Evolutionary conservation across 2,888 invertebrate genomes (phyloP), one percentile per base, ranked within the genome.

Genomic region (Spicauda simplicius): DNA sequence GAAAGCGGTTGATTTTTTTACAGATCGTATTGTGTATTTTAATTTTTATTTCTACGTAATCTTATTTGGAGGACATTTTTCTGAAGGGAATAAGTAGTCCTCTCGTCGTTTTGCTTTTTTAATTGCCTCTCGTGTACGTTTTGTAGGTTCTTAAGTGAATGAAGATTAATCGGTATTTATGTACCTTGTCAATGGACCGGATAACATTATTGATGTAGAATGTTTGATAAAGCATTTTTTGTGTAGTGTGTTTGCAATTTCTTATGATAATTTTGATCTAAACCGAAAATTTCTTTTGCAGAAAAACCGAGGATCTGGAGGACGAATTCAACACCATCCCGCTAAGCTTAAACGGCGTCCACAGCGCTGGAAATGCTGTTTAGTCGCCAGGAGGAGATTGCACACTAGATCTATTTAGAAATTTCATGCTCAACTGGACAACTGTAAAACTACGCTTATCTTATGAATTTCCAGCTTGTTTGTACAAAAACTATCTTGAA

Each of bases 271-370:
- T 48, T 16, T 48, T 5, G 33, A 33, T 16, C 8, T 48, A 16
- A 48, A 48, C 14, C 48, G n/a, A 50, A 18, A n/a, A 37, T 45
- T 75, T 75, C 74, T 72, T 79, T 72, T 70, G 60, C 90, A 93
- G 93, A 77, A 93, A 93, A 93, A 84, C 83, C 72, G 93, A 93
- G 56, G 93, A 93, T 50, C 72, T 88, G 64, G 93, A 93, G 50
- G 93, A 93, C 58, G 93, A 93, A 73, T 92, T 92, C 82, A 93
- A 93, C 87, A 93, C 93, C 74, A 93, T 93, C 77, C 93, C 93
- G 70, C 82, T 93, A 69, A 92, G 80, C 76, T 84, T 80, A 58
- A 93, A 93, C 79, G 93, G 92, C 45, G 79, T 85, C 63, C 91
- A 90, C 77, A 87, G 84, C 73, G 89, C 90, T 30, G 91, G 93